Conservation (phyloP, 2,888 invertebrate genomes). For the Sussaba pulchella region DNA sequence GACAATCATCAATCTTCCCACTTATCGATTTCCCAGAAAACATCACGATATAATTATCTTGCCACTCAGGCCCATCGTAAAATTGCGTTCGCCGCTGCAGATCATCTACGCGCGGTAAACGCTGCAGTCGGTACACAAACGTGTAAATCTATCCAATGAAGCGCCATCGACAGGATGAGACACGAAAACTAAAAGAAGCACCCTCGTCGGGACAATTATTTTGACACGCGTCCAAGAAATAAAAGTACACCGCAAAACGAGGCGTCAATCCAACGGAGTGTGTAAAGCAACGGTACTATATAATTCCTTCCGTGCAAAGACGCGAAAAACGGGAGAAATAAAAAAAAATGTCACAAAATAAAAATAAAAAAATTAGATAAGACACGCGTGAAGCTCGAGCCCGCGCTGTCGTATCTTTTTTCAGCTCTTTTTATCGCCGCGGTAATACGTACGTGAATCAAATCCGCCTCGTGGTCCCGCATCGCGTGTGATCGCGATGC, state of each 20-base stretch:
- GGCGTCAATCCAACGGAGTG: conserved; percentile 22
- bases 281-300: conserved; percentile 3
- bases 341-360: conserved; percentile 16
- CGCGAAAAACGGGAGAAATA: neutral
- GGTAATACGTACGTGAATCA: conserved; percentile 40
- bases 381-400: conserved; percentile 30
- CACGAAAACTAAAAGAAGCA: too few species aligned
- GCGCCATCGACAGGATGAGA: neutral
- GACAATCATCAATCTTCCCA: too few species aligned
- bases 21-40: too few species aligned
- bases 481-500: conserved; percentile 60
- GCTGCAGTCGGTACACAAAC: too few species aligned
- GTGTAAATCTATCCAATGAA: neutral
- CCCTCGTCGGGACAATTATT: too few species aligned
- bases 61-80: too few species aligned
- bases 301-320: conserved; percentile 31
- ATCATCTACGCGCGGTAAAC: too few species aligned
- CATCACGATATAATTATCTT: too few species aligned
- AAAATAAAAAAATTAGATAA: conserved; percentile 12
- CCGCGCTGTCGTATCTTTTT: conserved; percentile 45
- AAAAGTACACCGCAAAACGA: conserved; percentile 8
- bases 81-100: too few species aligned
- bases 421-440: conserved; percentile 15
- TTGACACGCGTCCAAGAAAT: neutral
- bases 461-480: conserved; percentile 4